phyloP scores from a whole-genome alignment of 2,888 invertebrate genomes.

The Dicyrtoma fusca region DNA sequence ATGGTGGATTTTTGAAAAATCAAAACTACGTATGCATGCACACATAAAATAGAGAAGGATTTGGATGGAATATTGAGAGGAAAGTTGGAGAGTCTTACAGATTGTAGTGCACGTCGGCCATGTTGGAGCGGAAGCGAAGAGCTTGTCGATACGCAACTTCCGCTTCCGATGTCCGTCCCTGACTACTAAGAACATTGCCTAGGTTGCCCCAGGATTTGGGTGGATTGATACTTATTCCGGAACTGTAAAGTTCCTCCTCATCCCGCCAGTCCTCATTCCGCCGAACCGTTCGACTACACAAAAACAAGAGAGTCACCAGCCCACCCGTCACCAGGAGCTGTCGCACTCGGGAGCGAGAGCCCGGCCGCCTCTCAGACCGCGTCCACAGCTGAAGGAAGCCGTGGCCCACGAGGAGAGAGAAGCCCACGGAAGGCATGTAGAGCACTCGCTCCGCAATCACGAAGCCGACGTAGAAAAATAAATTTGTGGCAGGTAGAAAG shows the following conservation, averaged over 20 bases:
- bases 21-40: no score
- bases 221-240: conserved; percentile 89
- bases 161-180: conserved; percentile 84
- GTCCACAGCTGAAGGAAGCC: conserved; percentile 67
- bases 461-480: conserved; percentile 97
- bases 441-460: conserved; percentile 95
- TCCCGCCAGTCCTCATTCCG: conserved; percentile 90
- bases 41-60: no score
- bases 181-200: conserved; percentile 90
- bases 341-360: conserved; percentile 58
- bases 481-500: conserved; percentile 93
- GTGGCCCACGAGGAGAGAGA: conserved; percentile 83
- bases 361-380: conserved; percentile 59
- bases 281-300: conserved; percentile 70
- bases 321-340: conserved; percentile 54
- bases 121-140: conserved; percentile 86
- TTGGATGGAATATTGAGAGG: conserved; percentile 29
- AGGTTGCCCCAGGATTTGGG: conserved; percentile 99
- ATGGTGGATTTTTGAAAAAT: conserved; percentile 3
- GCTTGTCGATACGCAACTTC: conserved; percentile 90
- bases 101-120: conserved; percentile 99
- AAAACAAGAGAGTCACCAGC: conserved; percentile 58
- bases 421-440: conserved; percentile 94
- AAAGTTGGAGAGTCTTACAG: conserved; percentile 73
- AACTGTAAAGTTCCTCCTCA: conserved; percentile 89